Evolutionary conservation across 92 coral and sea anemone species (phyloP), one percentile per base, ranked within the genome.

Genomic region (Phenganax marumi): DNA sequence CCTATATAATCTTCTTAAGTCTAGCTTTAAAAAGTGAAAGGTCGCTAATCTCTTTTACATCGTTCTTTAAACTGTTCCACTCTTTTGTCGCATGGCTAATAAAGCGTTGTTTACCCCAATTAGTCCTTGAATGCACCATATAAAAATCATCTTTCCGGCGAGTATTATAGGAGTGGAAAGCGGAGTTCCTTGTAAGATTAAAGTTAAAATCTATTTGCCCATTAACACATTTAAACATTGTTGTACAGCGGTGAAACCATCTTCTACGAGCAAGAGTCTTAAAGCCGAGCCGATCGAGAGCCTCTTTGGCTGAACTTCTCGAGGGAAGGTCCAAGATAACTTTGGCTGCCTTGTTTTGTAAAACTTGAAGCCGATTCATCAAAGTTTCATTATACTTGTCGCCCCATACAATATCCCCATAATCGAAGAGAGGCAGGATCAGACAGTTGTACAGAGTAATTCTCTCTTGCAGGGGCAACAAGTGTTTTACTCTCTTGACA

Each of bases 321-420:
- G n/a, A 43, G 46, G 75, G 87, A 9, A 84, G 46, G 10, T 58
- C 65, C 22, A 49, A 51, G 47, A 74, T 84, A 43, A 68, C 19
- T 21, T 63, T 47, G 22, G 85, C 85, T 50, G 85, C 85, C 23
- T 69, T 69, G 61, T 81, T 81, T 64, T 84, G 87, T 7, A 84
- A 71, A 2, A 75, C 82, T 51, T 75, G 87, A 25, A 60, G 75
- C 3, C 61, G 64, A 50, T 74, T 71, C 87, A 74, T 74, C 8
- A 74, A 23, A 17, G 64, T 26, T 12, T 13, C n/a, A 68, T 52
- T 52, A 39, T 70, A 52, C 23, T 81, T 81, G 24, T 81, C 84
- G 17, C 84, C 84, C 84, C 74, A 62, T 8, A 79, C 70, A 62
- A 63, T 61, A 49, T 52, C 43, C 13, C 39, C 69, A 49, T 79